Evolutionary conservation across 2,113 vertebrate genomes (phyloP).

Genomic region (Channa argus): DNA sequence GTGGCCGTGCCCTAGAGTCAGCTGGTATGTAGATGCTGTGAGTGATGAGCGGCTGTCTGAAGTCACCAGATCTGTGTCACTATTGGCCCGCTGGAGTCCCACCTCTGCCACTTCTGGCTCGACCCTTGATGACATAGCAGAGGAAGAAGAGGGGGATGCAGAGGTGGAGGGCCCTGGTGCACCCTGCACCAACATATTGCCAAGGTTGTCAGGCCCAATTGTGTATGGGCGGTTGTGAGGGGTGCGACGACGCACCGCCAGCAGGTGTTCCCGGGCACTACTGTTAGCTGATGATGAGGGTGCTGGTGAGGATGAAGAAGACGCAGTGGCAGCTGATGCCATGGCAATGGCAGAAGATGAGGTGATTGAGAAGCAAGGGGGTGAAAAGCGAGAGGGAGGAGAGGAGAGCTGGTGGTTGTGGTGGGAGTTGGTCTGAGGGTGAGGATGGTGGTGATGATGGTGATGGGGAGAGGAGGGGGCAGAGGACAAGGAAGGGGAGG

Average conservation of each 20-base stretch:
- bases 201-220: constrained; percentile 92
- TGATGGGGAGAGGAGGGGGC: constrained; percentile 46
- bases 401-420: constrained; percentile 56
- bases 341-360: constrained; percentile 68
- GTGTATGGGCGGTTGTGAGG: constrained; percentile 91
- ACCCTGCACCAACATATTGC: constrained; percentile 85
- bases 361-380: constrained; percentile 46
- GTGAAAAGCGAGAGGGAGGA: constrained; percentile 18
- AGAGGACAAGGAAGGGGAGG: constrained; percentile 40
- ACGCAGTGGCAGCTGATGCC: constrained; percentile 82
- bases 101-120: constrained; percentile 57
- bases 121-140: constrained; percentile 8
- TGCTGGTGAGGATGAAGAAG: constrained; percentile 38
- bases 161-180: constrained; percentile 11
- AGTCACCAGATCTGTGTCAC: constrained; percentile 96
- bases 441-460: constrained; percentile 14
- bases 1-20: constrained; percentile 91
- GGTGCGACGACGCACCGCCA: constrained; percentile 89
- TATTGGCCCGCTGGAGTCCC: constrained; percentile 94
- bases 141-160: constrained; percentile 63
- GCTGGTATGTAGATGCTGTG: constrained; percentile 94
- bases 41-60: constrained; percentile 96
- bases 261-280: constrained; percentile 92
- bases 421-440: constrained; percentile 13
- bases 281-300: constrained; percentile 69